Evolutionary conservation across 2,797 vertebrate species (phyloP), one percentile per base, ranked within the genome.

Genomic region (Sebastes reedi): DNA sequence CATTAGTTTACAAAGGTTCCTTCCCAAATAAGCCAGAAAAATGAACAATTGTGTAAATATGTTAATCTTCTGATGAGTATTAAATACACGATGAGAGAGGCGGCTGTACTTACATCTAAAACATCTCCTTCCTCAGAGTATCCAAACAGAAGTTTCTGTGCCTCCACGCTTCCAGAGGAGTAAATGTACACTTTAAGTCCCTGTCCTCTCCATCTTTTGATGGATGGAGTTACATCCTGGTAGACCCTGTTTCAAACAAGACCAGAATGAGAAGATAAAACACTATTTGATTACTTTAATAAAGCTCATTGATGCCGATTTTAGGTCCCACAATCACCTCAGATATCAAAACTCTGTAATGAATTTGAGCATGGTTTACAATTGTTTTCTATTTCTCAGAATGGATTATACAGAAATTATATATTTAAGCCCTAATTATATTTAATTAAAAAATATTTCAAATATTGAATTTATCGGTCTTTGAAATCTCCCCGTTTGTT

Each of bases 161-260:
- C 98, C 89, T 99, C 98, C 7, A 99, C 92, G 3, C 98, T 99
- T 69, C 98, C 98, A 5, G 98, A 99, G 3, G 98, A 99, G 93
- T 99, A 99, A 88, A 99, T 95, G 75, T 96, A 99, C 25, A 99
- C 93, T 88, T 98, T 99, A 67, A 97, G 92, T 27, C 97, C 97
- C 0, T 95, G 95, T 83, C 91, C 95, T 87, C 96, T 95, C 98
- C 98, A 99, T 67, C 95, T 95, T 82, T 87, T 96, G 84, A 99
- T 95, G 58, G 97, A 96, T n/a, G 98, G 98, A 75, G 96, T 95
- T 9, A 99, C 98, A 0, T 99, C 98, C 84, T 96, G 96, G 22
- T 99, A 99, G 64, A 99, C 85, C 87, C 98, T 99, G 92, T 83
- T 79, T 4, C 27, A 27, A 65, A 79, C 34, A 58, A 76, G n/a